Percentiles rank a stretch among this genome's conserved stretches.
phyloP scores from a whole-genome alignment of 2,888 invertebrate genomes.

The Diadegma fenestrale region DNA sequence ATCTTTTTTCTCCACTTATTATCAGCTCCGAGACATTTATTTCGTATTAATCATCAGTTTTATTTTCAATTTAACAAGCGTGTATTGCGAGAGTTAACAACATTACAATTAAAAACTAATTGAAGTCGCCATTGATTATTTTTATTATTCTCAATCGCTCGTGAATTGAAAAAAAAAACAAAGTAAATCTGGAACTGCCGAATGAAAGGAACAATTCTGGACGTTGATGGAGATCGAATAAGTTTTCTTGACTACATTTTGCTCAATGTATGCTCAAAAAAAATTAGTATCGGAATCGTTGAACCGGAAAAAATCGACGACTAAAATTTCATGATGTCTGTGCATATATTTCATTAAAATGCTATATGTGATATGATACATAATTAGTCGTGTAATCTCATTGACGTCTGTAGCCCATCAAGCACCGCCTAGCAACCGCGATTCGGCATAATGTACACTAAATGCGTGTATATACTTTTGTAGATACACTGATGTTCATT shows the following conservation, averaged over 20 bases:
- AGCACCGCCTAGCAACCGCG: conserved; percentile 55
- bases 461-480: not conserved
- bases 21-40: conserved; percentile 4
- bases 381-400: conserved; percentile 59
- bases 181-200: not conserved
- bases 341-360: not conserved
- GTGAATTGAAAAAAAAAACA: not conserved
- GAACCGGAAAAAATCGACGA: not conserved
- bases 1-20: not conserved
- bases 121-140: not conserved
- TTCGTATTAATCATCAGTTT: conserved; percentile 8
- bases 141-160: not conserved
- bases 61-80: not conserved
- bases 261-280: not conserved
- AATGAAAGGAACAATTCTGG: not conserved
- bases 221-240: not conserved
- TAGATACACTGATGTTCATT: not conserved
- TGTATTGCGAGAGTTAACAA: not conserved
- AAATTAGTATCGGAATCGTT: not conserved
- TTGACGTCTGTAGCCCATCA: conserved; percentile 4
- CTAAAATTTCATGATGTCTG: not conserved
- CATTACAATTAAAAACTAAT: conserved; percentile 10
- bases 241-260: not conserved
- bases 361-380: conserved; percentile 26
- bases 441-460: conserved; percentile 12